Percentiles rank a stretch among this genome's conserved stretches.
Evolutionary conservation across 2,888 invertebrate species (phyloP).

Genomic region (Theretra japonica): DNA sequence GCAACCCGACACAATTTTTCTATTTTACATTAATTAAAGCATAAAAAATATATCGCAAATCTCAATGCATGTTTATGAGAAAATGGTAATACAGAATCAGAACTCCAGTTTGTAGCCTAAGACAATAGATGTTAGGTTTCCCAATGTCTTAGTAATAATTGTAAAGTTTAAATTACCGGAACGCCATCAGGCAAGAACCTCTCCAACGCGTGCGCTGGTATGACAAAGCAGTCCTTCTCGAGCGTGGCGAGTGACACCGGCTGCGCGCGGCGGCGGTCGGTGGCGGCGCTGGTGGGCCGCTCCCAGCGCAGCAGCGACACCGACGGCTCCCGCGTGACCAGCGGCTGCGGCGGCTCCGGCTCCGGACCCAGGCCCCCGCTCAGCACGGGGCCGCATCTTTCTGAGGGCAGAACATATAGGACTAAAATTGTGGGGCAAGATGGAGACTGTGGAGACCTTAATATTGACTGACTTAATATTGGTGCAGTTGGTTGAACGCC

Average conservation of each 20-base stretch:
- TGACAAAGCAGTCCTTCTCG: slow-evolving; percentile 96
- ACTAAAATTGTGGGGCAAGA: too few species aligned
- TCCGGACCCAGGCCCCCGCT: slow-evolving; percentile 86
- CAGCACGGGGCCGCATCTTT: slow-evolving; percentile 89
- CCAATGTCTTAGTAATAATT: too few species aligned
- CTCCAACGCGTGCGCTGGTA: slow-evolving; percentile 94
- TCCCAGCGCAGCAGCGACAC: slow-evolving; percentile 85
- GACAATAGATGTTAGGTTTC: too few species aligned
- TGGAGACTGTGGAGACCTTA: too few species aligned
- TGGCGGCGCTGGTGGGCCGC: slow-evolving; percentile 72
- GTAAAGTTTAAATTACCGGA: slow-evolving; percentile 82
- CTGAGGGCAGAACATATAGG: slow-evolving; percentile 64
- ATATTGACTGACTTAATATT: too few species aligned
- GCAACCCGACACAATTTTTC: too few species aligned
- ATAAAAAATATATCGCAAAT: too few species aligned
- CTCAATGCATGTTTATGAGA: too few species aligned
- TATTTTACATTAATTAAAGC: too few species aligned
- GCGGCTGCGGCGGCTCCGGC: slow-evolving; percentile 88
- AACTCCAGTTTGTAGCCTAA: too few species aligned
- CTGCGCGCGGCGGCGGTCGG: slow-evolving; percentile 82
- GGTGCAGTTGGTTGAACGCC: too few species aligned
- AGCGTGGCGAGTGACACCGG: slow-evolving; percentile 92
- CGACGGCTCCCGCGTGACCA: slow-evolving; percentile 88
- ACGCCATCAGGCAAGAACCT: slow-evolving; percentile 96
- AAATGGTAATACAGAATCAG: too few species aligned